Percentiles rank a stretch among this genome's conserved stretches.
phyloP scores from a whole-genome alignment of 2,888 invertebrate genomes.

The Oithona nana region DNA sequence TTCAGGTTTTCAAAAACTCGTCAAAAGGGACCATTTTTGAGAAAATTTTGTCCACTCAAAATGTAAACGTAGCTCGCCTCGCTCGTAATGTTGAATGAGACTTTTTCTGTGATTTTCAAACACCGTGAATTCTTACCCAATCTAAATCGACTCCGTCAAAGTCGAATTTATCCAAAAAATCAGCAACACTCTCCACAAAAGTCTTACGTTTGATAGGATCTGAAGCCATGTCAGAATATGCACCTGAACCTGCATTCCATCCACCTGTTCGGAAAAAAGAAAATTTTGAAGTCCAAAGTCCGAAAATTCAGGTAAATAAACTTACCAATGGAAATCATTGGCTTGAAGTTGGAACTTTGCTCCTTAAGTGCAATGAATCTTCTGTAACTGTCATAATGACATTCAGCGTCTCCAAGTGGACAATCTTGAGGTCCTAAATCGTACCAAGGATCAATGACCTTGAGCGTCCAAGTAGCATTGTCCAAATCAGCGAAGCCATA shows the following conservation, averaged over 20 bases:
- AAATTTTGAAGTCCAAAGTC: too few relatives aligned
- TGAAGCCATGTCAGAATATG: conserved; percentile 4
- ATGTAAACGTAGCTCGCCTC: too few relatives aligned
- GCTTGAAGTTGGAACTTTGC: not conserved
- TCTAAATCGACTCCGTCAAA: conserved; percentile 11
- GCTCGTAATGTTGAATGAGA: too few relatives aligned
- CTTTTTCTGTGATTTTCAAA: too few relatives aligned
- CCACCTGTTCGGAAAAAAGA: not conserved
- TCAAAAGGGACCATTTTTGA: too few relatives aligned
- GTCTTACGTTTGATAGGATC: conserved; percentile 9
- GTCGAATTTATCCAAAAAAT: not conserved
- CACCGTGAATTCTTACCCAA: too few relatives aligned
- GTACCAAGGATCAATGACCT: conserved; percentile 9
- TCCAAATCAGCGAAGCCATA: conserved; percentile 13
- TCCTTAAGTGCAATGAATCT: not conserved
- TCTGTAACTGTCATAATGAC: conserved; percentile 8
- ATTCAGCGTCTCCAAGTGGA: not conserved
- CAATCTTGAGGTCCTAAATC: conserved; percentile 9
- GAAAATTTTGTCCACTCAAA: too few relatives aligned
- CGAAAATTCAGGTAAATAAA: too few relatives aligned
- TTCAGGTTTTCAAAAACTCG: too few relatives aligned
- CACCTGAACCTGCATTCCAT: conserved; percentile 12
- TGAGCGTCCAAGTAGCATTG: not conserved
- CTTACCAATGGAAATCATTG: conserved; percentile 5
- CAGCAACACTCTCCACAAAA: not conserved